Percentiles rank a stretch among this genome's conserved stretches.
Evolutionary conservation across 2,113 vertebrate genomes (phyloP).

Genomic region (Melanotaenia duboulayi): DNA sequence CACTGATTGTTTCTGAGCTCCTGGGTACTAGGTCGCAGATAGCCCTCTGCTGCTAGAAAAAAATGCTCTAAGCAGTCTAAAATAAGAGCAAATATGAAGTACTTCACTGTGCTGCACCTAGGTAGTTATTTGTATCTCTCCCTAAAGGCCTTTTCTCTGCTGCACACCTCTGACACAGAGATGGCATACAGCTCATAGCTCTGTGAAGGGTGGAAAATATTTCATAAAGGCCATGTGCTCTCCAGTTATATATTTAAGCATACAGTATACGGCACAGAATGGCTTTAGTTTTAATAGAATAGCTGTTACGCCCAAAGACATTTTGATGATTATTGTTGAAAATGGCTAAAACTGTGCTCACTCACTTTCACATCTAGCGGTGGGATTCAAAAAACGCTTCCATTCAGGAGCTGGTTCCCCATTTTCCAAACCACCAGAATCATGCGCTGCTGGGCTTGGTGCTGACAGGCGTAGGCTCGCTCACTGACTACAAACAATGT

Average conservation of each 20-base stretch:
- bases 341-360: conserved; percentile 17
- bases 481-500: too few species aligned
- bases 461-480: too few species aligned
- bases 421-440: too few species aligned
- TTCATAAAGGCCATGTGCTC: background rate
- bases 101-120: background rate
- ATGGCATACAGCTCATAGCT: background rate
- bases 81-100: background rate
- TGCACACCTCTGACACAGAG: background rate
- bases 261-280: conserved; percentile 6
- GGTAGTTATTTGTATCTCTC: background rate
- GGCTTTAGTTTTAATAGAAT: conserved; percentile 15
- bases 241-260: conserved; percentile 6
- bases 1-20: too few species aligned
- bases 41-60: background rate
- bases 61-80: background rate
- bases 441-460: too few species aligned
- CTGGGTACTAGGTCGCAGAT: background rate
- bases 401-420: too few species aligned
- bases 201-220: background rate
- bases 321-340: conserved; percentile 22
- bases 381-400: too few species aligned
- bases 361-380: background rate
- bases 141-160: background rate
- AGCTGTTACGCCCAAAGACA: conserved; percentile 1